Evolutionary conservation across 2,113 vertebrate genomes (phyloP).

Genomic region (Sander vitreus): DNA sequence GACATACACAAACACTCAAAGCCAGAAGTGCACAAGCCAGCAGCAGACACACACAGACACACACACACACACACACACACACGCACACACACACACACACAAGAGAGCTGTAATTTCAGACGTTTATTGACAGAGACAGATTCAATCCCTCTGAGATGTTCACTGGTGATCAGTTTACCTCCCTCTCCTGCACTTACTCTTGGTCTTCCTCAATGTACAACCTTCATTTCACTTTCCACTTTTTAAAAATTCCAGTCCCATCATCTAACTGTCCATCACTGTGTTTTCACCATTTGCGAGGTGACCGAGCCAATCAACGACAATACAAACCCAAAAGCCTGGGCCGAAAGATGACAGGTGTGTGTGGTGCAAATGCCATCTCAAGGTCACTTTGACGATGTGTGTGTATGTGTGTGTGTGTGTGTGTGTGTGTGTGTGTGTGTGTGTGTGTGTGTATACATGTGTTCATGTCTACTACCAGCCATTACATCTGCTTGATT

Average conservation of each 20-base stretch:
- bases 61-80: slow-evolving; percentile 15
- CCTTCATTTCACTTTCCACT: slow-evolving; percentile 18
- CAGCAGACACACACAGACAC: background rate
- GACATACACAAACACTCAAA: slow-evolving; percentile 1
- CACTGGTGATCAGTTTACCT: slow-evolving; percentile 59
- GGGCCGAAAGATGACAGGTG: slow-evolving; percentile 42
- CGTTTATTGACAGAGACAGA: slow-evolving; percentile 74
- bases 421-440: too few relatives aligned
- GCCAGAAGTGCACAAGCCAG: slow-evolving; percentile 2
- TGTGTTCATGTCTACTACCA: slow-evolving; percentile 28
- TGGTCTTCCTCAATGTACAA: slow-evolving; percentile 18
- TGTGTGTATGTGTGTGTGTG: background rate
- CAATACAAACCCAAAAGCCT: slow-evolving; percentile 37
- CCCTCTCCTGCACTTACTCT: slow-evolving; percentile 13
- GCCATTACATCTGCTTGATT: slow-evolving; percentile 37
- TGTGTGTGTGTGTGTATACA: slow-evolving; percentile 12
- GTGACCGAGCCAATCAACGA: slow-evolving; percentile 29
- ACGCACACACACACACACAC: background rate
- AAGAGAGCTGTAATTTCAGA: slow-evolving; percentile 78
- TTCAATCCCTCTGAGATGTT: slow-evolving; percentile 64
- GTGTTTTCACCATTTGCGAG: background rate
- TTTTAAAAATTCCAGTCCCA: slow-evolving; percentile 8
- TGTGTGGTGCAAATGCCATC: slow-evolving; percentile 42
- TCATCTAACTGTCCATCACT: slow-evolving; percentile 35
- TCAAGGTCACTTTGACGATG: slow-evolving; percentile 72